Evolutionary conservation across 1,140 invertebrate genomes (phyloP).

Genomic region (Drosophila kohkoa): DNA sequence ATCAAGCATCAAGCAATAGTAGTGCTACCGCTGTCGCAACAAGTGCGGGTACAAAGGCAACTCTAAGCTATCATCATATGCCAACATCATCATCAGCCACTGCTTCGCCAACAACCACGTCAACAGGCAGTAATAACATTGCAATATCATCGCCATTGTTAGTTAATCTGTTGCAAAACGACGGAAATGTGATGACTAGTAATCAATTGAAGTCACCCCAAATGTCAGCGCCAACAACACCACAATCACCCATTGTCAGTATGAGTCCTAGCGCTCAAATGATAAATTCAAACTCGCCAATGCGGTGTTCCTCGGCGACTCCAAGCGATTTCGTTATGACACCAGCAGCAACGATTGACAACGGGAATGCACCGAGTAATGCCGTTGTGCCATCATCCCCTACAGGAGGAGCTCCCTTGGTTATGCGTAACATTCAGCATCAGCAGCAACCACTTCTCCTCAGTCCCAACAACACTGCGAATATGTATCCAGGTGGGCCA

Average conservation of each 20-base stretch:
- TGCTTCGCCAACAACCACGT: slow-evolving; percentile 85
- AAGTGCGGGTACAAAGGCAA: slow-evolving; percentile 52
- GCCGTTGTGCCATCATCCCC: slow-evolving; percentile 73
- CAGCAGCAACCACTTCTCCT: slow-evolving; percentile 66
- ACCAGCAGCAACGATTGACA: slow-evolving; percentile 51
- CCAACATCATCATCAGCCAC: slow-evolving; percentile 66
- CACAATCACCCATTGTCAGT: slow-evolving; percentile 61
- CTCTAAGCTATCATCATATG: slow-evolving; percentile 55
- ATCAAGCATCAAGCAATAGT: slow-evolving; percentile 39
- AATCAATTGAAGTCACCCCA: slow-evolving; percentile 75
- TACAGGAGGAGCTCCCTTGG: slow-evolving; percentile 50
- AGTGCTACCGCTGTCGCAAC: slow-evolving; percentile 39
- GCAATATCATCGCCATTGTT: slow-evolving; percentile 93
- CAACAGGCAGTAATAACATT: slow-evolving; percentile 74
- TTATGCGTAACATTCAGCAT: slow-evolving; percentile 68
- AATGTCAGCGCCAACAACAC: slow-evolving; percentile 51
- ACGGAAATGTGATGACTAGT: slow-evolving; percentile 86
- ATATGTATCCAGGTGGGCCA: slow-evolving; percentile 70
- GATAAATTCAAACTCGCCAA: slow-evolving; percentile 73
- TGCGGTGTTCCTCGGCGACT: slow-evolving; percentile 61
- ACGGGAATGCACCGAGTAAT: slow-evolving; percentile 61
- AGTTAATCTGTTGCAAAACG: slow-evolving; percentile 96
- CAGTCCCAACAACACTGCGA: slow-evolving; percentile 66
- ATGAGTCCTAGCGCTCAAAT: slow-evolving; percentile 76
- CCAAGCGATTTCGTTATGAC: slow-evolving; percentile 64